Conservation (phyloP, 1,140 invertebrate genomes). For the Cephus cinctus region DNA sequence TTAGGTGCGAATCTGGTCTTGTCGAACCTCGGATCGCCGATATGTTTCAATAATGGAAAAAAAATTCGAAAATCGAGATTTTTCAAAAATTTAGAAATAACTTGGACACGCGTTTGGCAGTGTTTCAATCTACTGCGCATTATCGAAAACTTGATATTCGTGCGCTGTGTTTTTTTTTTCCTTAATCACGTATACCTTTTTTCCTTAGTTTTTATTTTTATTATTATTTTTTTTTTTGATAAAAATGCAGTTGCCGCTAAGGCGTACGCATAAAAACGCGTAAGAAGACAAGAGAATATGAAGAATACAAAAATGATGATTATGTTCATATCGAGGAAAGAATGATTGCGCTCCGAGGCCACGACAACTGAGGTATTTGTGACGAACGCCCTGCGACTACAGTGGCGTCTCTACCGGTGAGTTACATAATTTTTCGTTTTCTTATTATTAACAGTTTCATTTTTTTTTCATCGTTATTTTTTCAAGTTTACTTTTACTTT, state of each 20-base stretch:
- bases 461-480: slow-evolving; percentile 20
- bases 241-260: slow-evolving; percentile 6
- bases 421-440: slow-evolving; percentile 29
- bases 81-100: neutral
- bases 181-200: too few relatives aligned
- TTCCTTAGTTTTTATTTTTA: slow-evolving; percentile 6
- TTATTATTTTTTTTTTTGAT: slow-evolving; percentile 6
- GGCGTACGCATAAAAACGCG: slow-evolving; percentile 7
- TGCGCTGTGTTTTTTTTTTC: too few relatives aligned
- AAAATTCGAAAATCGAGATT: neutral
- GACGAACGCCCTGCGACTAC: slow-evolving; percentile 33
- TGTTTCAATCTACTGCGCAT: too few relatives aligned
- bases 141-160: too few relatives aligned
- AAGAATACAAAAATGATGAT: neutral
- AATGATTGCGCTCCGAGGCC: too few relatives aligned
- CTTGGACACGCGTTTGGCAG: slow-evolving; percentile 12
- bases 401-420: slow-evolving; percentile 30
- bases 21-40: slow-evolving; percentile 39
- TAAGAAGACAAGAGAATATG: too few relatives aligned
- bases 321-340: slow-evolving; percentile 7
- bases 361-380: slow-evolving; percentile 52
- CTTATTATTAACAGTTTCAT: slow-evolving; percentile 42
- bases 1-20: slow-evolving; percentile 53
- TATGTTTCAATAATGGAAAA: neutral
- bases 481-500: neutral